Evolutionary conservation across 2,113 vertebrate species (phyloP).

Genomic region (Stegostoma tigrinum): DNA sequence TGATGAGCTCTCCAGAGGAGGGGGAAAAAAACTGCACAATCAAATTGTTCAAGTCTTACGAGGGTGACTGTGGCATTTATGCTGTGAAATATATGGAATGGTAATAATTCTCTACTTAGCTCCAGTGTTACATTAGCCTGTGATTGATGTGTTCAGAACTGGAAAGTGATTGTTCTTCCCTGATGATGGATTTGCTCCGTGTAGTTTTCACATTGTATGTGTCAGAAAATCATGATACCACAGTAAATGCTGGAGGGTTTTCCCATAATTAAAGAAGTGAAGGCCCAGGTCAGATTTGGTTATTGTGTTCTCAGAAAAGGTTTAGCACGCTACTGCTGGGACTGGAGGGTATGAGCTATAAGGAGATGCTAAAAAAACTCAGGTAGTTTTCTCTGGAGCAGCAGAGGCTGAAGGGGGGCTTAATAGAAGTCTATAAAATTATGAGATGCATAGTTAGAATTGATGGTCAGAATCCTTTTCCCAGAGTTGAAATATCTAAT

Average conservation of each 20-base stretch:
- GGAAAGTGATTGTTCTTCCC: background rate
- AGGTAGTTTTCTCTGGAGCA: no score
- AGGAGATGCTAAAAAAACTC: no score
- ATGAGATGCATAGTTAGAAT: no score
- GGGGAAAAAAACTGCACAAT: background rate
- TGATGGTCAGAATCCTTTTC: no score
- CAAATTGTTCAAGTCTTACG: background rate
- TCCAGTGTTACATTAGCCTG: background rate
- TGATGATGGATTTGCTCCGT: background rate
- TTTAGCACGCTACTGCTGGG: no score
- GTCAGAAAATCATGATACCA: background rate
- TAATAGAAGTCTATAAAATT: no score
- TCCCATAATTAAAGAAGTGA: background rate
- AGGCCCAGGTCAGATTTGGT: background rate
- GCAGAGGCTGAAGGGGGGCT: no score
- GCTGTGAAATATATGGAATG: constrained; percentile 7
- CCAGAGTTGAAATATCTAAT: no score
- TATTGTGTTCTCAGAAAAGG: background rate
- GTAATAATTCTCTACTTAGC: constrained; percentile 31
- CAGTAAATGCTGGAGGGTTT: background rate
- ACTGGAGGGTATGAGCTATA: no score
- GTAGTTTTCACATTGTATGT: background rate
- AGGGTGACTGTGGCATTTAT: background rate
- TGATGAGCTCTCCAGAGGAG: background rate
- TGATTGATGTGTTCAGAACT: background rate